phyloP scores from a whole-genome alignment of 1,140 invertebrate genomes.

The Dendroctonus ponderosae region DNA sequence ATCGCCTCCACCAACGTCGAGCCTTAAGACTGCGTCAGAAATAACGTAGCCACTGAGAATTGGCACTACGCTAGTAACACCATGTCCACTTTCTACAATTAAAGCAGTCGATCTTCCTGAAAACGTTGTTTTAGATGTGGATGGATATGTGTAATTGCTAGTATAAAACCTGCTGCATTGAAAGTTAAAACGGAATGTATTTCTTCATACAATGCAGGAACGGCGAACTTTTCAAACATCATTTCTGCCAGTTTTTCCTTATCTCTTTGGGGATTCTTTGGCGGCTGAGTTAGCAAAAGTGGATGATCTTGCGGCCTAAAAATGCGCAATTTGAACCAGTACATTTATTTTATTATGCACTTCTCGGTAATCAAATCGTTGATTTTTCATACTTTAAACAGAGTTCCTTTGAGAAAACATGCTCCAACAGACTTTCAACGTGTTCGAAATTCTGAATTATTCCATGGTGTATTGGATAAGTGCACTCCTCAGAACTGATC shows the following conservation, averaged over 20 bases:
- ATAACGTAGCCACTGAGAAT: slow-evolving; percentile 31
- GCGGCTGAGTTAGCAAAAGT: slow-evolving; percentile 21
- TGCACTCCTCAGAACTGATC: background rate
- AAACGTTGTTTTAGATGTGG: background rate
- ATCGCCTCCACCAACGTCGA: slow-evolving; percentile 27
- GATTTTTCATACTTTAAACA: slow-evolving; percentile 10
- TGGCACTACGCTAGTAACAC: slow-evolving; percentile 28
- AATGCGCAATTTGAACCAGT: background rate
- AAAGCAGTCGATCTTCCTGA: slow-evolving; percentile 22
- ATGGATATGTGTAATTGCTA: slow-evolving; percentile 57
- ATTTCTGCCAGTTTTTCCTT: slow-evolving; percentile 34
- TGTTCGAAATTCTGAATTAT: slow-evolving; percentile 28
- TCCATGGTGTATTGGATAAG: slow-evolving; percentile 23
- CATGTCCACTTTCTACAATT: slow-evolving; percentile 33
- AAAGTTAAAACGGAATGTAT: slow-evolving; percentile 47
- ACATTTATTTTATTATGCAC: background rate
- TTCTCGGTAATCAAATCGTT: background rate
- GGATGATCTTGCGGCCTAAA: slow-evolving; percentile 26
- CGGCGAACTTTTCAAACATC: slow-evolving; percentile 34
- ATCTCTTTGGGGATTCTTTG: slow-evolving; percentile 22
- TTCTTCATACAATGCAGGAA: slow-evolving; percentile 31
- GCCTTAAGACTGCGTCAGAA: slow-evolving; percentile 29
- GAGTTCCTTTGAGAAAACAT: slow-evolving; percentile 18
- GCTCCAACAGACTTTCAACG: slow-evolving; percentile 16
- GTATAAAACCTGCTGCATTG: slow-evolving; percentile 76